A percentile compares a stretch with the other conserved stretches of the same genome.
These are phyloP conservation scores for Leptobrachium ailaonicum DNA, from an alignment of 2,113 vertebrate genomes.

Conservation along the genomic window DNA sequence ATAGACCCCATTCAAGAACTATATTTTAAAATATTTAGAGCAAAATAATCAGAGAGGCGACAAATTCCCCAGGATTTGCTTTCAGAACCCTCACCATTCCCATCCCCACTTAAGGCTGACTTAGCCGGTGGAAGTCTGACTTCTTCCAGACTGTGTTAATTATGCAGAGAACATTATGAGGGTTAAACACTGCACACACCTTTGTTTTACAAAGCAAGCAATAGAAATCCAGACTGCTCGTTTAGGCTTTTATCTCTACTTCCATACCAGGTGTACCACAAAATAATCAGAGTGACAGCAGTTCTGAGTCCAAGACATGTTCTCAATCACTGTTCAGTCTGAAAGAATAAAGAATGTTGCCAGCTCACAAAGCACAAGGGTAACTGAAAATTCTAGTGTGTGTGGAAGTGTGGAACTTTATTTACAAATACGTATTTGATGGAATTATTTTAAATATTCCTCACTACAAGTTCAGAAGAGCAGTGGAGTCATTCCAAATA, in stretches of 20 bases:
- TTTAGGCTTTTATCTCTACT: constrained; percentile 1
- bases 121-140: constrained; percentile 23
- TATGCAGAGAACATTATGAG: constrained; percentile 23
- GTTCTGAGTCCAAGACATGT: no score
- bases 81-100: constrained; percentile 7
- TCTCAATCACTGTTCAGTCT: no score
- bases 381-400: no score
- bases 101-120: neutral
- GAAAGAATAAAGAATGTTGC: no score
- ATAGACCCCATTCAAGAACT: no score
- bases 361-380: no score
- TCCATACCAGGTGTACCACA: neutral
- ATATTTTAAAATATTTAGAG: no score
- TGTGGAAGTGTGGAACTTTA: no score
- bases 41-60: constrained; percentile 15
- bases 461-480: no score
- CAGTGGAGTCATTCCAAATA: no score
- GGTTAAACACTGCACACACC: constrained; percentile 9
- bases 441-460: no score
- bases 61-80: constrained; percentile 29
- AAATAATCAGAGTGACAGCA: neutral
- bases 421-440: no score
- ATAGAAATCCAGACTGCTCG: constrained; percentile 23
- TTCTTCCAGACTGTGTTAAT: constrained; percentile 44
- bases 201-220: constrained; percentile 27